Evolutionary conservation across 2,888 invertebrate genomes (phyloP).

Genomic region (Syrphus vitripennis): DNA sequence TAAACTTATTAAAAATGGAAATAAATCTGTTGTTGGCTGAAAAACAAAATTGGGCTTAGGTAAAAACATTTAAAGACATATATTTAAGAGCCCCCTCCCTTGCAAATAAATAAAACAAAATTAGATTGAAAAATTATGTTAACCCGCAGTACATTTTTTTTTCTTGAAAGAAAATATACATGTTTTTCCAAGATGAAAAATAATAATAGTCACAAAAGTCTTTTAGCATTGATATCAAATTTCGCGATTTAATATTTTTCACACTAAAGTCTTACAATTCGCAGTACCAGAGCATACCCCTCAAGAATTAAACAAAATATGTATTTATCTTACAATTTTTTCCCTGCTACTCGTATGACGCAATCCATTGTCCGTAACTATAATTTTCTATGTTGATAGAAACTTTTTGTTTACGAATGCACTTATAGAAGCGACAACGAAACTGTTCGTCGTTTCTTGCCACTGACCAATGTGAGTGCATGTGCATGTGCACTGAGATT

Average conservation of each 20-base stretch:
- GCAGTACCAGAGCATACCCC: background rate
- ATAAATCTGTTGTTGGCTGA: no score
- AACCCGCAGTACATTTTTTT: no score
- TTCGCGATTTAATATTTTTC: background rate
- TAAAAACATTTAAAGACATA: no score
- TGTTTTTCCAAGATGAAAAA: background rate
- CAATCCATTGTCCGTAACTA: background rate
- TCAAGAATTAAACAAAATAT: background rate
- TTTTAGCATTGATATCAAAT: background rate
- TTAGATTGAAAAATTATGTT: no score
- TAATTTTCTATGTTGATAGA: conserved; percentile 15
- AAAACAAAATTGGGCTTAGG: no score
- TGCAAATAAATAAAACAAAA: no score
- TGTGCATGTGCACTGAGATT: background rate
- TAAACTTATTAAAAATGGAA: no score
- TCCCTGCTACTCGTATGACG: background rate
- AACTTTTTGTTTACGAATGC: conserved; percentile 26
- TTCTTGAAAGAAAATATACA: no score
- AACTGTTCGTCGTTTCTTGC: background rate
- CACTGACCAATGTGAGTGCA: background rate
- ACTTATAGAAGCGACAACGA: background rate
- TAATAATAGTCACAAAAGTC: background rate
- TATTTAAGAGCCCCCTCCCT: no score
- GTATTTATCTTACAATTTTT: background rate
- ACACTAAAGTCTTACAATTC: background rate